Base-by-base conservation (phyloP, 1,140 invertebrate genomes). In the Temnothorax longispinosus region DNA sequence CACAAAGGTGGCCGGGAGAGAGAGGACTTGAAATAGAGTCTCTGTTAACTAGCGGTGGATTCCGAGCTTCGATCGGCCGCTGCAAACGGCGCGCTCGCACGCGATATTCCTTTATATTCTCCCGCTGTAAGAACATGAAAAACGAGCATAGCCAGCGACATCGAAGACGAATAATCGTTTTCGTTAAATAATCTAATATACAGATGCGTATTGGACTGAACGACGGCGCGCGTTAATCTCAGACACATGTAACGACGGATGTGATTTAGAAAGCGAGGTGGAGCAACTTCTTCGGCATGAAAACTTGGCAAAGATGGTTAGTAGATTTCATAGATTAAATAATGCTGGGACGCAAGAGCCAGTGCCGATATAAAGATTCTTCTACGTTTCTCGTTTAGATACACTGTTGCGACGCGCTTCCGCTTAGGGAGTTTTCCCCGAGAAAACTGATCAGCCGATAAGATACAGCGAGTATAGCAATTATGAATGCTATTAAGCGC, bases 231-330 rank as follows among this genome's bases (percentile, higher is more conserved):
- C 65, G 64, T 56, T 47, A 74, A 15, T 72, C 72, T 80, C 80
- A 54, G 52, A 75, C 85, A 52, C 56, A 74, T 54, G 47, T 72
- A n/a, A 54, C 21, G 11, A 3, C 32, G 44, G 50, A 18, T 18
- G 67, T 87, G 56, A 44, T 72, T 87, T 89, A 89, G 87, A 90
- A 90, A 90, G 84, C 71, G 84, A 89, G 82, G 80, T 78, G 47
- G 21, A 74, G 21, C 58, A 44, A 47, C n/a, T 44, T 74, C 54
- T 65, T 27, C 27, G 47, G 62, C 0, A 10, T 32, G 62, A 44
- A 69, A 67, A 27, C 60, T n/a, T 56, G 52, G 10, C 18, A 41
- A 52, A 10, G 47, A 74, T n/a, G 21, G 56, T 52, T 32, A 47
- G 52, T 54, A 84, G 62, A 67, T 60, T 69, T 50, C 44, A 64